Percentiles rank a stretch among this genome's conserved stretches.
Evolutionary conservation across 2,888 invertebrate genomes (phyloP).

Genomic region (Halictus quadricinctus): DNA sequence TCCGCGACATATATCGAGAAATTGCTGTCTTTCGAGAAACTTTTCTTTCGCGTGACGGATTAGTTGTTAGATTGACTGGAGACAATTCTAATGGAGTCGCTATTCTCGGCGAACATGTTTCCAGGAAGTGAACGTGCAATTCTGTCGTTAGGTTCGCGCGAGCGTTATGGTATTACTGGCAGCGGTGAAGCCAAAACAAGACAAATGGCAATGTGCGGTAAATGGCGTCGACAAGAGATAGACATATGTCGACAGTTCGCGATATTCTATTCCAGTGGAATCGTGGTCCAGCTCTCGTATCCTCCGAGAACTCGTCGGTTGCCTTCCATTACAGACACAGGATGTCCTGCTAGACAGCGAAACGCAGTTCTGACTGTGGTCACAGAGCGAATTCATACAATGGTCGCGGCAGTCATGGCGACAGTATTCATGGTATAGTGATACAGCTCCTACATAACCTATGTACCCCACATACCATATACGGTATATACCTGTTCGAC

Average conservation of each 20-base stretch:
- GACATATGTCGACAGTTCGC: slow-evolving; percentile 68
- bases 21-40: too few species aligned
- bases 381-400: slow-evolving; percentile 53
- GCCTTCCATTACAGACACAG: slow-evolving; percentile 60
- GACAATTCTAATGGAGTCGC: too few species aligned
- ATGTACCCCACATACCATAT: neutral
- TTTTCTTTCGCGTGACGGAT: neutral
- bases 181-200: slow-evolving; percentile 68
- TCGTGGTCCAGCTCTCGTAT: slow-evolving; percentile 50
- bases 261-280: slow-evolving; percentile 67
- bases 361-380: slow-evolving; percentile 47
- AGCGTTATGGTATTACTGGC: slow-evolving; percentile 44
- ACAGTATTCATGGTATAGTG: slow-evolving; percentile 34
- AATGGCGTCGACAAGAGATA: slow-evolving; percentile 53
- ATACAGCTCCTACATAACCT: slow-evolving; percentile 16
- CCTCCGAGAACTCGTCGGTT: slow-evolving; percentile 71
- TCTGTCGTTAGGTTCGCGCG: slow-evolving; percentile 45
- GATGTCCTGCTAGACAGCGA: slow-evolving; percentile 45
- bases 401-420: slow-evolving; percentile 47
- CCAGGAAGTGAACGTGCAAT: slow-evolving; percentile 18
- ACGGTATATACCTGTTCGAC: neutral
- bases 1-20: too few species aligned
- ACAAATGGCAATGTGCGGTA: slow-evolving; percentile 71
- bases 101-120: neutral
- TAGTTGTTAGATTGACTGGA: neutral